Conservation (phyloP, 2,888 invertebrate species). For the Herminia tarsipennalis region DNA sequence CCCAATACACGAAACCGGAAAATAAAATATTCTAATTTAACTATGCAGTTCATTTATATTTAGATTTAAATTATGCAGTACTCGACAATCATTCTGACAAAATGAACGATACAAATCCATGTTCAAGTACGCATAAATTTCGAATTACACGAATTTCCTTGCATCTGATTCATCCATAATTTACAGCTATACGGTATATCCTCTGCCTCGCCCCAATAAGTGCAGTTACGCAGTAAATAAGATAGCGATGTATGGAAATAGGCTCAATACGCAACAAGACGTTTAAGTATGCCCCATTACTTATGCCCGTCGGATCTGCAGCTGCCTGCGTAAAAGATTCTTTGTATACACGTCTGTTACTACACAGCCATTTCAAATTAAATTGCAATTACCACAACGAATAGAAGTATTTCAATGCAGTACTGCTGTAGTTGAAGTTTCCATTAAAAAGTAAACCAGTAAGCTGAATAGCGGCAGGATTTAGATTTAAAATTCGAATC, state of each 20-base stretch:
- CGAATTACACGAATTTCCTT: slow-evolving; percentile 23
- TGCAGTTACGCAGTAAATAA: slow-evolving; percentile 42
- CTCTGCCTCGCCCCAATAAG: slow-evolving; percentile 24
- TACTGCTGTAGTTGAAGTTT: too few relatives aligned
- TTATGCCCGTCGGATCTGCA: slow-evolving; percentile 29
- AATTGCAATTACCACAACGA: too few relatives aligned
- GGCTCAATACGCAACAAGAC: slow-evolving; percentile 28
- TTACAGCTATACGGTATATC: slow-evolving; percentile 28
- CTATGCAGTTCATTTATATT: too few relatives aligned
- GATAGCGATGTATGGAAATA: slow-evolving; percentile 42
- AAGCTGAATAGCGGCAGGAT: too few relatives aligned
- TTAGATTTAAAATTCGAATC: too few relatives aligned
- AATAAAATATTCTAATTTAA: too few relatives aligned
- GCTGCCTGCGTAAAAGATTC: slow-evolving; percentile 17
- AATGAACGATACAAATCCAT: background rate
- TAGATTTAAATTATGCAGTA: too few relatives aligned
- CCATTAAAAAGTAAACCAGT: too few relatives aligned
- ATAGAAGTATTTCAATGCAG: too few relatives aligned
- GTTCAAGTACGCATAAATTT: background rate
- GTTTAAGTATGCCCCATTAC: slow-evolving; percentile 34
- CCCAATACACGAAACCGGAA: too few relatives aligned
- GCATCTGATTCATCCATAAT: slow-evolving; percentile 34
- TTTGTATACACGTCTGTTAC: too few relatives aligned
- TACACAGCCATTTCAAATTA: too few relatives aligned
- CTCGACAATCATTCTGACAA: background rate